Evolutionary conservation across 2,113 vertebrate genomes (phyloP), one percentile per base, ranked within the genome.

Genomic region (Lamprologus speciosus): DNA sequence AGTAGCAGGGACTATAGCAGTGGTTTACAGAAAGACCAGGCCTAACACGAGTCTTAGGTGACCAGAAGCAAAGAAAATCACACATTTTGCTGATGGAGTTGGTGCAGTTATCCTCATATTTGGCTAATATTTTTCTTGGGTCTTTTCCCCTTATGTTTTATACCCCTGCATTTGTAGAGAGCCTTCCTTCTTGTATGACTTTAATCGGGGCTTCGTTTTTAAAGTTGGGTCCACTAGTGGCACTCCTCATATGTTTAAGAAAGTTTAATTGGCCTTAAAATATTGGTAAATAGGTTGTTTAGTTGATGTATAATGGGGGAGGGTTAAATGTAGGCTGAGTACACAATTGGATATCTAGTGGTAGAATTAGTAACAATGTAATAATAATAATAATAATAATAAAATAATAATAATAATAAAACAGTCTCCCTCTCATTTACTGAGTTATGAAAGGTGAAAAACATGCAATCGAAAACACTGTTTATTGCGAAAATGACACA

Each of bases 51-150:
- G 84, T 84, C 87, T 94, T 92, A 95, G 92, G 86, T 88, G 89
- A 85, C 89, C 88, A 90, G 65, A 95, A 87, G 87, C 89, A 91
- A 90, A 90, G 85, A 82, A 93, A 94, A 91, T 95, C 81, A 93
- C 91, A 91, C 88, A 87, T 89, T 93, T 80, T 5, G 63, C 82
- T 89, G 80, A 89, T 19, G 58, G 82, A 79, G 60, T 26, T 91
- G 88, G 65, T 4, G 14, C 7, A 8, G 50, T 88, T 93, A 91
- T 93, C 87, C 84, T 83, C 12, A n/a, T 47, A 57, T 89, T 91
- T 90, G 82, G 70, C 42, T 83, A 51, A 35, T 82, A 40, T 90
- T 88, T 91, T 91, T 68, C 17, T 54, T 23, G 12, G 6, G 26
- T 58, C 80, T 21, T 85, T 79, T 57, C 47, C 7, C 80, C 11